phyloP scores from a whole-genome alignment of 1,140 invertebrate species.

The Leptinotarsa texana region DNA sequence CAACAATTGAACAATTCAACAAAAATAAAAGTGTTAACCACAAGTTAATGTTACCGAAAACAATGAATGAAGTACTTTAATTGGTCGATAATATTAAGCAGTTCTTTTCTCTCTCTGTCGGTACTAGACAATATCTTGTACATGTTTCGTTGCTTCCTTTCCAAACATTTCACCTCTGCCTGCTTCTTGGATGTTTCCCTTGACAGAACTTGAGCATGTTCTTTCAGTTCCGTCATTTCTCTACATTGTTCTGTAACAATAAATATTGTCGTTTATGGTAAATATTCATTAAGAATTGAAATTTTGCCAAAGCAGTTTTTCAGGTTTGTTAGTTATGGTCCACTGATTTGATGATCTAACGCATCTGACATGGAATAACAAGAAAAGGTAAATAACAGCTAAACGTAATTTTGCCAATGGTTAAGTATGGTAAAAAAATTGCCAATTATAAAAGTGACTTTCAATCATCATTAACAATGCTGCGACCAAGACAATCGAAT shows the following conservation, averaged over 20 bases:
- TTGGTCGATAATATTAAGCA: constrained; percentile 44
- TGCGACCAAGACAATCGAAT: no score
- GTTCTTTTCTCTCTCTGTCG: constrained; percentile 41
- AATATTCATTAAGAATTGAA: no score
- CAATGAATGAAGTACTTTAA: constrained; percentile 45
- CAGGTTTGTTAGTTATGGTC: no score
- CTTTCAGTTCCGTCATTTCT: constrained; percentile 39
- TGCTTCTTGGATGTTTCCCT: constrained; percentile 38
- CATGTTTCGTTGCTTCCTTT: constrained; percentile 40
- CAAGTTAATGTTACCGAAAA: constrained; percentile 45
- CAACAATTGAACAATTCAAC: constrained; percentile 19
- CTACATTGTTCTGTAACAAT: constrained; percentile 35
- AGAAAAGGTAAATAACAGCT: no score
- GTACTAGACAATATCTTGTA: constrained; percentile 39
- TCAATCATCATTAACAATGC: no score
- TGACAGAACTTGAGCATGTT: constrained; percentile 33
- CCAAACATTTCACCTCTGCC: constrained; percentile 37
- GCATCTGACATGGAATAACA: no score
- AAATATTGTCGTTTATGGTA: not conserved
- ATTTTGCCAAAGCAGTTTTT: no score
- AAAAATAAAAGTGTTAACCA: constrained; percentile 22
- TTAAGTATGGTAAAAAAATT: no score
- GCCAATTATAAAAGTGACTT: no score
- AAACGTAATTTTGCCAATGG: no score
- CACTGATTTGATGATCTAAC: no score